These are phyloP conservation scores for Peromyscus californicus DNA, from an alignment of 2,113 vertebrate species.

Conservation along the genomic window DNA sequence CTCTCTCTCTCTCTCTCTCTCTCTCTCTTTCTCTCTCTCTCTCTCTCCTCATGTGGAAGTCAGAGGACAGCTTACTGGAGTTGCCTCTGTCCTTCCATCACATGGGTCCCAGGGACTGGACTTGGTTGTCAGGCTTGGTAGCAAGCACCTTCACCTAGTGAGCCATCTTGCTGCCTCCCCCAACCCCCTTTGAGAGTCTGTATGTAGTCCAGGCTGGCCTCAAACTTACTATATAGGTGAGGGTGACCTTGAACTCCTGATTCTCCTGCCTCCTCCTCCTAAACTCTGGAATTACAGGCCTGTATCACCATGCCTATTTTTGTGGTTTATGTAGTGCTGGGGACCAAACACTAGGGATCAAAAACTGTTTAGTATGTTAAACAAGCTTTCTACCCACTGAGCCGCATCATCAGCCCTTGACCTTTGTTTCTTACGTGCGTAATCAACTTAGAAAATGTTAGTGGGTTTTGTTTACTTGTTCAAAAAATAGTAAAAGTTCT, in stretches of 20 bases:
- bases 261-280: neutral
- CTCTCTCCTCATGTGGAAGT: neutral
- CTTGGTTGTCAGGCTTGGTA: neutral
- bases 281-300: neutral
- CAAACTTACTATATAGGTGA: neutral
- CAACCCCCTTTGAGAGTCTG: neutral
- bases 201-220: neutral
- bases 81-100: neutral
- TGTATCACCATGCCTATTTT: no score
- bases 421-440: constrained; percentile 23
- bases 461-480: constrained; percentile 60
- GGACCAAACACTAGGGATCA: neutral
- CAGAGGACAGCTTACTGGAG: neutral
- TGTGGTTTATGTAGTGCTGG: neutral
- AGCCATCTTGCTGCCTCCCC: neutral
- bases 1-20: neutral
- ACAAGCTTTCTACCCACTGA: neutral
- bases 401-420: neutral
- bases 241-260: neutral
- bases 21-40: neutral
- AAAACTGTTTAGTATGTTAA: neutral
- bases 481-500: constrained; percentile 56
- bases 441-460: constrained; percentile 57
- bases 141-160: neutral
- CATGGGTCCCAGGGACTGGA: neutral